Evolutionary conservation across 2,113 vertebrate species (phyloP).

Genomic region (Aptenodytes forsteri): DNA sequence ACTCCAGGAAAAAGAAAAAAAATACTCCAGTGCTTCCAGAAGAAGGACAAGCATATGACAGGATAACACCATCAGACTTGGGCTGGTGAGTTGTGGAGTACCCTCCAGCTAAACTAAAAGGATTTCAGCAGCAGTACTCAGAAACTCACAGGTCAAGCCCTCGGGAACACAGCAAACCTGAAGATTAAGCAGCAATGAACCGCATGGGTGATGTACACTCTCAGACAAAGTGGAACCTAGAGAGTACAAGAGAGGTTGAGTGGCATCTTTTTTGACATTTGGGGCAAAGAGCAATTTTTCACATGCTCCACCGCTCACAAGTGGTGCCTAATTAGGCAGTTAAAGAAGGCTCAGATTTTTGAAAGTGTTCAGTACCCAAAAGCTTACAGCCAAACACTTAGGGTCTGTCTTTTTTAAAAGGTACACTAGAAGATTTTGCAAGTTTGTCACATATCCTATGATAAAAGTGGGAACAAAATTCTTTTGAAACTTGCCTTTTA

Average conservation of each 20-base stretch:
- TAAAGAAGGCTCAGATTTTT: background rate
- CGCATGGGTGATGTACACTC: background rate
- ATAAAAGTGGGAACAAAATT: background rate
- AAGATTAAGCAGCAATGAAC: background rate
- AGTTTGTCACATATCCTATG: background rate
- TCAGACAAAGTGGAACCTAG: background rate
- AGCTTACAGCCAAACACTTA: background rate
- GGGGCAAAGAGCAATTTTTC: background rate
- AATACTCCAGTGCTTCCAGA: background rate
- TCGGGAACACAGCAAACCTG: background rate
- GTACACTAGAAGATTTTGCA: background rate
- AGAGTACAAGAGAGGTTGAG: background rate
- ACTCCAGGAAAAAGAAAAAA: background rate
- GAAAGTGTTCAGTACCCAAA: background rate
- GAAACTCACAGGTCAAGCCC: background rate
- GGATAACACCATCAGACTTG: background rate
- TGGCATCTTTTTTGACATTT: background rate
- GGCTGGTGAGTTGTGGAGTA: background rate
- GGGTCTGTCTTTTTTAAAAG: background rate
- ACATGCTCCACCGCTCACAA: background rate
- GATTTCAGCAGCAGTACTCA: background rate
- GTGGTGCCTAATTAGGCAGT: background rate
- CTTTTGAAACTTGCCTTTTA: background rate
- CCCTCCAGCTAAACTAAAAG: background rate
- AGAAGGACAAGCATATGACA: background rate